Percentiles rank a stretch among this genome's conserved stretches.
phyloP scores from a whole-genome alignment of 2,888 invertebrate species.

The Belgica antarctica region DNA sequence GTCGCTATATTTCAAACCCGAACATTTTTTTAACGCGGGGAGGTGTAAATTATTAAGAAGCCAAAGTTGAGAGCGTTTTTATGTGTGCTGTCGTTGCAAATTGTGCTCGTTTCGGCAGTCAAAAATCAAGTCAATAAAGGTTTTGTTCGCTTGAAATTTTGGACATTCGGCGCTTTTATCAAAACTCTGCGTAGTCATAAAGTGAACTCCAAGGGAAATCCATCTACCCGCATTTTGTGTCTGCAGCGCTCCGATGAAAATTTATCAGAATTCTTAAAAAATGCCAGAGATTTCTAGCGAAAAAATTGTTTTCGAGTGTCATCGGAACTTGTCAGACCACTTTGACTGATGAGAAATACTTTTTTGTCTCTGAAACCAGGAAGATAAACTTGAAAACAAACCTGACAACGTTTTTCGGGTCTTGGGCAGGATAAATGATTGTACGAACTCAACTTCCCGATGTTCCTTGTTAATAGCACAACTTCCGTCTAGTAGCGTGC shows the following conservation, averaged over 20 bases:
- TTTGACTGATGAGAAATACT: background rate
- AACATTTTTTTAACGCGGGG: background rate
- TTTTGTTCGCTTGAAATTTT: too few relatives aligned
- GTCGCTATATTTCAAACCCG: constrained; percentile 31
- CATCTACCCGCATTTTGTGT: too few relatives aligned
- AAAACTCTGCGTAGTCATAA: too few relatives aligned
- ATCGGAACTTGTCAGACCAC: too few relatives aligned
- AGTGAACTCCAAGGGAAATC: too few relatives aligned
- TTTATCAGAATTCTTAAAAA: too few relatives aligned
- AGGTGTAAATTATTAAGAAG: constrained; percentile 27
- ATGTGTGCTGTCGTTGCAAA: background rate
- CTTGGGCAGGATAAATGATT: constrained; percentile 15
- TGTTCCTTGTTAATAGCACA: background rate
- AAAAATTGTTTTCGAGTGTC: too few relatives aligned
- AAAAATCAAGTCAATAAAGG: too few relatives aligned
- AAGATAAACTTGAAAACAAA: background rate
- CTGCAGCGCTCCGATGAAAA: too few relatives aligned
- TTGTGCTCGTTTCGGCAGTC: background rate
- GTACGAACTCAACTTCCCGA: background rate
- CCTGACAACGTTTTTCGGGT: background rate
- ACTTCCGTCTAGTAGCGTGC: background rate
- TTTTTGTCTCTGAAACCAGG: background rate
- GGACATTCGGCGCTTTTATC: too few relatives aligned
- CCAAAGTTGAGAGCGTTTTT: background rate
- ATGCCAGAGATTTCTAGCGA: too few relatives aligned